Evolutionary conservation across 2,797 vertebrate genomes (phyloP), one percentile per base, ranked within the genome.

Genomic region (Brachyalestes nurse): DNA sequence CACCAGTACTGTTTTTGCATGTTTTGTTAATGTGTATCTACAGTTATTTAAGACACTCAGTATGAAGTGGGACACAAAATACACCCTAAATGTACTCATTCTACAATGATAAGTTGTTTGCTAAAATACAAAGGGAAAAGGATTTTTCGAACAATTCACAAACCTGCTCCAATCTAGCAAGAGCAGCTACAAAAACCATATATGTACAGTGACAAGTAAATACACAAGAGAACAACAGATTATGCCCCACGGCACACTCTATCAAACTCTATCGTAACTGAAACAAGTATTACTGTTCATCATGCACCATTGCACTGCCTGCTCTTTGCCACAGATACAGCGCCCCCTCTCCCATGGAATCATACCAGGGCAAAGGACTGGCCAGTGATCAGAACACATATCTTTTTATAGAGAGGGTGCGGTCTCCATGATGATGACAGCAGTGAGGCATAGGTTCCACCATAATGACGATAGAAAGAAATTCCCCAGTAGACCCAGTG

Each of bases 391-490:
- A 67, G 79, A 80, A 84, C 77, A 74, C 71, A 70, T 62, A 72
- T 65, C 60, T 77, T 83, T 75, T 85, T 75, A 79, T 81, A 73
- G 55, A 72, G 49, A 76, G 78, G 58, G 80, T 79, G 83, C 76
- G 67, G 80, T 75, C 70, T 66, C 55, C 75, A 60, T 76, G 80
- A 53, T 66, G 17, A 74, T 61, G 72, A 72, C 69, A 47, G 75
- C 66, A 81, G 82, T 85, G 80, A 81, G 65, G 75, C 84, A 82
- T 65, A 60, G 81, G 61, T 83, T 86, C 85, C 80, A 74, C 81
- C 72, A 77, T 80, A 83, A 88, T 81, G 75, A 55, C n/a, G 21
- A 76, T 55, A 67, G 49, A 64, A 62, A 69, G 53, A 75, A 77
- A 85, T 80, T 72, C 80, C 72, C 38, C 80, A 58, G 75, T 81